phyloP scores from a whole-genome alignment of 1,140 invertebrate genomes.

The Scaptodrosophila lebanonensis region DNA sequence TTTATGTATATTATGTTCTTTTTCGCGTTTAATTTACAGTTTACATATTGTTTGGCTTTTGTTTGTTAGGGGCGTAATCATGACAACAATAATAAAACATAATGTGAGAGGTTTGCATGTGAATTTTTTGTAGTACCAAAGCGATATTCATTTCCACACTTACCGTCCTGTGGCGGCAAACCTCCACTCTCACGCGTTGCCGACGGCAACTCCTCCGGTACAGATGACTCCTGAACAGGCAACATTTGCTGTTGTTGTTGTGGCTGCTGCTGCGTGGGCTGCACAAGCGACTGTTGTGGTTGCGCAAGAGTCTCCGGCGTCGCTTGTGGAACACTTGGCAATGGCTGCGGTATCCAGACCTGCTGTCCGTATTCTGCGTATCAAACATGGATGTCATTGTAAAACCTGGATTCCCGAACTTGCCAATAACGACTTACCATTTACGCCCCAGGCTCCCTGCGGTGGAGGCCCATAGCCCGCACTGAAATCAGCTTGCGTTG shows the following conservation, averaged over 20 bases:
- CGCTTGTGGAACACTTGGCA: slow-evolving; percentile 26
- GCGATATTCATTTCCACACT: slow-evolving; percentile 61
- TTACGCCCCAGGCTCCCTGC: slow-evolving; percentile 50
- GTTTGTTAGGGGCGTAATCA: slow-evolving; percentile 49
- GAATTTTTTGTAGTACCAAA: slow-evolving; percentile 54
- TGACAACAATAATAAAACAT: slow-evolving; percentile 72
- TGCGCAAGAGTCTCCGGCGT: slow-evolving; percentile 20
- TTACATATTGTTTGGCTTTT: slow-evolving; percentile 16
- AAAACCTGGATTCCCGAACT: not conserved
- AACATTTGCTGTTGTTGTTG: slow-evolving; percentile 23
- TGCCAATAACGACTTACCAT: slow-evolving; percentile 37
- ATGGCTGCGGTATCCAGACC: slow-evolving; percentile 49
- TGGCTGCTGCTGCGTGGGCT: not conserved
- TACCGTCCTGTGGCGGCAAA: slow-evolving; percentile 62
- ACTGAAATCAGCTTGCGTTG: slow-evolving; percentile 38
- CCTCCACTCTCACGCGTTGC: slow-evolving; percentile 56
- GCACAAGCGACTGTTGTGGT: slow-evolving; percentile 7
- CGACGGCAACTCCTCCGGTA: slow-evolving; percentile 34
- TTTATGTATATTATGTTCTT: slow-evolving; percentile 26
- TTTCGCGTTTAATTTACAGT: slow-evolving; percentile 21
- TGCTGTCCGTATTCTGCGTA: slow-evolving; percentile 57
- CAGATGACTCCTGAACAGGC: not conserved
- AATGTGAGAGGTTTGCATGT: slow-evolving; percentile 72
- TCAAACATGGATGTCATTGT: not conserved
- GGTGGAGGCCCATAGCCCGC: slow-evolving; percentile 48